phyloP scores from a whole-genome alignment of 2,797 vertebrate genomes.

The Myoxocephalus aenaeus region DNA sequence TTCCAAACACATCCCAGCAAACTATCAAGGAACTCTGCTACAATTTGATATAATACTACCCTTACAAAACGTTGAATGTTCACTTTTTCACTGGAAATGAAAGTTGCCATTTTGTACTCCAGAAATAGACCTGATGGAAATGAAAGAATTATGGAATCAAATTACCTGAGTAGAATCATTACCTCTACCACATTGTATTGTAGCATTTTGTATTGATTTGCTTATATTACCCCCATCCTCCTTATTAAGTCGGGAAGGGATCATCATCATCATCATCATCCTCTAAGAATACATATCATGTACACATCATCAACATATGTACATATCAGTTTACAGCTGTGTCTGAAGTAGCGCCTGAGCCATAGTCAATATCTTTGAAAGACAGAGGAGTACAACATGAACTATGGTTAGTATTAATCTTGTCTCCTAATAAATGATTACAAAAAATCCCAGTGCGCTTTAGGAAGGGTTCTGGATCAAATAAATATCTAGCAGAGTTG shows the following conservation, averaged over 20 bases:
- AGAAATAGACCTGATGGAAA: not conserved
- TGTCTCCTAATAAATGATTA: not conserved
- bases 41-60: not conserved
- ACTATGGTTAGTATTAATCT: not conserved
- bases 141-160: too few relatives aligned
- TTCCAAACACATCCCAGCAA: constrained; percentile 2
- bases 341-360: not conserved
- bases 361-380: not conserved
- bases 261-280: not conserved
- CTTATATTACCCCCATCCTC: not conserved
- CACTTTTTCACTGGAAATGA: not conserved
- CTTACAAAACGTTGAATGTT: not conserved
- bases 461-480: not conserved
- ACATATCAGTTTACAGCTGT: not conserved
- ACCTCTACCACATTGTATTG: not conserved
- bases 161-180: not conserved
- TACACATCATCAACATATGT: too few relatives aligned
- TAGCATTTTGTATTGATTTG: not conserved
- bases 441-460: too few relatives aligned
- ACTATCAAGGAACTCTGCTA: not conserved
- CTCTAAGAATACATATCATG: not conserved
- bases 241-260: not conserved
- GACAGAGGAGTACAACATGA: not conserved
- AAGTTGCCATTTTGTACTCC: not conserved
- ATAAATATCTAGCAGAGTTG: not conserved